These are phyloP conservation scores for Percina caprodes DNA, from an alignment of 2,113 vertebrate species.

Conservation along the genomic window DNA sequence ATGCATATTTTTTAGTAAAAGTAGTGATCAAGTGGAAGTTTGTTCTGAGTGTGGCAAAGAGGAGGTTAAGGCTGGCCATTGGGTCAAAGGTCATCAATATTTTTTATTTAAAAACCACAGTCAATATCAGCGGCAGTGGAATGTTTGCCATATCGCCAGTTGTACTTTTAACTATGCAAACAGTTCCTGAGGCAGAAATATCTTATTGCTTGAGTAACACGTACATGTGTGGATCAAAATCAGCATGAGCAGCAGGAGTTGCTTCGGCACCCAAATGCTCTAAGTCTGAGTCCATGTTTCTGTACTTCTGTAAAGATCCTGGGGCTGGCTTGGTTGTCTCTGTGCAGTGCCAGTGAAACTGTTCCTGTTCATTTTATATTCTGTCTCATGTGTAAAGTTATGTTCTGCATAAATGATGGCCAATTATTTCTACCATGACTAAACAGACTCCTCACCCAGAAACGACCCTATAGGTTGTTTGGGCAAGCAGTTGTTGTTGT, in stretches of 20 bases:
- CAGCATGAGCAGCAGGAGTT: not conserved
- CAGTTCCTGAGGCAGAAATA: slow-evolving; percentile 11
- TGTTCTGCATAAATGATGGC: too few species aligned
- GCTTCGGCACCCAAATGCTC: not conserved
- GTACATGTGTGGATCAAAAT: not conserved
- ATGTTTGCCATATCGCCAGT: slow-evolving; percentile 7
- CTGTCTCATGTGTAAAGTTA: too few species aligned
- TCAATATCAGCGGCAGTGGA: slow-evolving; percentile 11
- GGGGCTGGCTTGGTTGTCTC: not conserved
- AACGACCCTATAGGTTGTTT: too few species aligned
- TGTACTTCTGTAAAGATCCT: not conserved
- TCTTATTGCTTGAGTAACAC: not conserved
- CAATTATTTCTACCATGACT: too few species aligned
- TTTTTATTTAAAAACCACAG: not conserved
- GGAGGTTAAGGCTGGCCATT: not conserved
- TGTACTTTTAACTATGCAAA: slow-evolving; percentile 25
- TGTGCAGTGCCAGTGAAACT: not conserved
- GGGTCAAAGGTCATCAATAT: not conserved
- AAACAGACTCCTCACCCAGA: too few species aligned
- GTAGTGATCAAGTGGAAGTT: not conserved
- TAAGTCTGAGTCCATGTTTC: not conserved
- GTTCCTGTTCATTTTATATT: too few species aligned
- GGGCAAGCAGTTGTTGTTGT: too few species aligned
- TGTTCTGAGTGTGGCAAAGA: not conserved
- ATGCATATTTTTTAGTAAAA: not conserved